Percentiles rank a stretch among this genome's conserved stretches.
Evolutionary conservation across 2,113 vertebrate species (phyloP).

Genomic region (Ellobius talpinus): DNA sequence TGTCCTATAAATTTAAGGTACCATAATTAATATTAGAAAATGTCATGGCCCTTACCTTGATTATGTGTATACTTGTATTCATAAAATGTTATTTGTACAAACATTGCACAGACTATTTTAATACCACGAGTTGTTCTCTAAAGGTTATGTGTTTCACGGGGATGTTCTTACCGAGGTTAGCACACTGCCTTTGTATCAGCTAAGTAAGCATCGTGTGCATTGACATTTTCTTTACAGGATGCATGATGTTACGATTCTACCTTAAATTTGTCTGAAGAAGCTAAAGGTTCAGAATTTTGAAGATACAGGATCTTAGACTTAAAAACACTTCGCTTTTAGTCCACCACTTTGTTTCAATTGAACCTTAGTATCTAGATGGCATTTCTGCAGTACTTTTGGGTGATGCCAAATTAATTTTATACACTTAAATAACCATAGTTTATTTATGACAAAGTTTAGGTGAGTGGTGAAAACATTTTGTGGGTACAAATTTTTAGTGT

Average conservation of each 20-base stretch:
- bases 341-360: conserved; percentile 79
- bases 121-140: conserved; percentile 88
- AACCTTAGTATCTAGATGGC: conserved; percentile 79
- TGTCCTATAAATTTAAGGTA: conserved; percentile 92
- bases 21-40: conserved; percentile 86
- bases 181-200: conserved; percentile 84
- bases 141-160: conserved; percentile 85
- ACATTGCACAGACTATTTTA: conserved; percentile 90
- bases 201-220: conserved; percentile 86
- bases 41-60: conserved; percentile 86
- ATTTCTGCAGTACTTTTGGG: conserved; percentile 84
- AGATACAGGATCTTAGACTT: conserved; percentile 38
- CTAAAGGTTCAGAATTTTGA: conserved; percentile 72
- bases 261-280: conserved; percentile 88
- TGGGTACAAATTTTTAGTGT: conserved; percentile 71
- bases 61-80: conserved; percentile 92
- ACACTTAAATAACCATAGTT: conserved; percentile 82
- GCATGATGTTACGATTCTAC: conserved; percentile 87
- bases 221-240: conserved; percentile 86
- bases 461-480: conserved; percentile 81
- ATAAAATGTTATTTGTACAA: conserved; percentile 91
- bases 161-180: conserved; percentile 81
- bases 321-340: conserved; percentile 76
- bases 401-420: conserved; percentile 86
- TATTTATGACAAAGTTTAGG: conserved; percentile 86